These are phyloP conservation scores for Babylonia areolata DNA, from an alignment of 1,140 invertebrate genomes.

Conservation along the genomic window DNA sequence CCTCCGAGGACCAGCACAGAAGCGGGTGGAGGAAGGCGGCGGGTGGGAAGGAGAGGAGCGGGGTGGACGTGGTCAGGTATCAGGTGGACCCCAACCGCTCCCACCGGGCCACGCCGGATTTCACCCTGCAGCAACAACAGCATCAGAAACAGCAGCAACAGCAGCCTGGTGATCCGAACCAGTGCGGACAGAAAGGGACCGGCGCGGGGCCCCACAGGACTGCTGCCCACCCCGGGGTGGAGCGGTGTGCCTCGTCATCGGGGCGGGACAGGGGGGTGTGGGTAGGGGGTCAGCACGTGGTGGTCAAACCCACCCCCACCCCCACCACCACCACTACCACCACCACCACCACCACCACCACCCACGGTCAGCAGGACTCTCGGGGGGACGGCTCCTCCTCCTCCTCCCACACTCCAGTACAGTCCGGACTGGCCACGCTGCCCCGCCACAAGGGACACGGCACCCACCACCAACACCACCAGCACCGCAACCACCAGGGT, in stretches of 20 bases:
- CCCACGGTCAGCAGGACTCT: conserved; percentile 43
- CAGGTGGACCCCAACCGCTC: conserved; percentile 52
- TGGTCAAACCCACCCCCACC: conserved; percentile 64
- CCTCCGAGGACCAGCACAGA: conserved; percentile 56
- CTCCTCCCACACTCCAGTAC: conserved; percentile 63
- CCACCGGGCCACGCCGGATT: conserved; percentile 16
- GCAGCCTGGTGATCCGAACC: neutral
- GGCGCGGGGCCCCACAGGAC: neutral
- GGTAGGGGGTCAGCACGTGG: conserved; percentile 45
- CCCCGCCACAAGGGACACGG: conserved; percentile 59
- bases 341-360: conserved; percentile 46
- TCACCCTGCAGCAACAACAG: neutral
- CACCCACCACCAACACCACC: neutral
- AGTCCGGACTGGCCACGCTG: conserved; percentile 69
- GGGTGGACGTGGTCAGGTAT: conserved; percentile 68
- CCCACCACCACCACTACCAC: conserved; percentile 59
- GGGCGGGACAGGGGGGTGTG: neutral
- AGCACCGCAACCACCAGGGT: too few relatives aligned
- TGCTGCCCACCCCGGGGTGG: too few relatives aligned
- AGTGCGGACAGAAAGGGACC: neutral
- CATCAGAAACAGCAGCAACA: too few relatives aligned
- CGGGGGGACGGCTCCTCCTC: conserved; percentile 57
- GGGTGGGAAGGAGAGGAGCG: conserved; percentile 48
- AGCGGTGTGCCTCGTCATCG: neutral
- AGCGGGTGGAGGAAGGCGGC: conserved; percentile 65